phyloP scores from a whole-genome alignment of 1,140 invertebrate genomes.

The Drosophila sturtevanti region DNA sequence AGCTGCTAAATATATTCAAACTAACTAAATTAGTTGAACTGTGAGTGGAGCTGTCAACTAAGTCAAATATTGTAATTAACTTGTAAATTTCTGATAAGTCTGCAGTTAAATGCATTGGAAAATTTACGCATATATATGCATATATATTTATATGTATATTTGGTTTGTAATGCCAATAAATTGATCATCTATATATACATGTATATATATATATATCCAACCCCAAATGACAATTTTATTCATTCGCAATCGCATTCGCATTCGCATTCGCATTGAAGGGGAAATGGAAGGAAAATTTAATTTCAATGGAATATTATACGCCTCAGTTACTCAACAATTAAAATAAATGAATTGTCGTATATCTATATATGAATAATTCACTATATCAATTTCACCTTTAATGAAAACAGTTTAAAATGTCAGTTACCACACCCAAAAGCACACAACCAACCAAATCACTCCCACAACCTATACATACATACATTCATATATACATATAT shows the following conservation, averaged over 20 bases:
- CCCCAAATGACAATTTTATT: constrained; percentile 24
- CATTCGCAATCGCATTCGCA: constrained; percentile 13
- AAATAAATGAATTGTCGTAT: constrained; percentile 46
- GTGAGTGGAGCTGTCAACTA: neutral
- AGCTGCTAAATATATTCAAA: neutral
- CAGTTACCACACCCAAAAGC: constrained; percentile 9
- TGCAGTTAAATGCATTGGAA: neutral
- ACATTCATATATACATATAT: neutral
- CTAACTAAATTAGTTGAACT: neutral
- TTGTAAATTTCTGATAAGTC: neutral
- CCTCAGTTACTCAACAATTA: constrained; percentile 43
- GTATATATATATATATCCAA: no score
- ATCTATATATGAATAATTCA: constrained; percentile 48
- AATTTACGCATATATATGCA: neutral
- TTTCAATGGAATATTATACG: constrained; percentile 12
- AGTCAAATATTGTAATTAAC: neutral
- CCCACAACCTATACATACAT: neutral
- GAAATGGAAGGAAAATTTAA: constrained; percentile 2
- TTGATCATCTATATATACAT: constrained; percentile 22
- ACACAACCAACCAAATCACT: neutral
- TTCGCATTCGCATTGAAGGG: no score
- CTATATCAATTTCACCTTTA: constrained; percentile 40
- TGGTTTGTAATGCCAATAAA: constrained; percentile 1
- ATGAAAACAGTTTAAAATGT: constrained; percentile 24
- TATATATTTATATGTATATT: constrained; percentile 1